Evolutionary conservation across 2,888 invertebrate species (phyloP).

Genomic region (Conops quadrifasciatus): DNA sequence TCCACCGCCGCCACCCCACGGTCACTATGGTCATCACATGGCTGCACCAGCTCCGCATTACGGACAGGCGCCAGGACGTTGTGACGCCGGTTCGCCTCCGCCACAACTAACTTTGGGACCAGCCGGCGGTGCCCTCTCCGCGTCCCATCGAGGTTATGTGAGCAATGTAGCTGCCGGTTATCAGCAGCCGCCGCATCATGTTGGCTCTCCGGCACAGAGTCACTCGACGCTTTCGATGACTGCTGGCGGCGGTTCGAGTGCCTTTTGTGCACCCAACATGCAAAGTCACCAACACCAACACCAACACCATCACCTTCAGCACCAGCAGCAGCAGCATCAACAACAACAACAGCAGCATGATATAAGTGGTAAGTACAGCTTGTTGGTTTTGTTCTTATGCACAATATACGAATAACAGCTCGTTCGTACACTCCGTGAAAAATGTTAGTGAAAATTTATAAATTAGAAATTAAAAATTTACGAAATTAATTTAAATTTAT

Average conservation of each 20-base stretch:
- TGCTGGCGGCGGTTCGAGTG: slow-evolving; percentile 60
- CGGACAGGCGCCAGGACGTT: slow-evolving; percentile 51
- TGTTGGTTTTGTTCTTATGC: slow-evolving; percentile 25
- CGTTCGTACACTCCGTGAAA: not conserved
- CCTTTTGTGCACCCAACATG: slow-evolving; percentile 63
- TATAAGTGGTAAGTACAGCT: slow-evolving; percentile 55
- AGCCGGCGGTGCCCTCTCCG: slow-evolving; percentile 37
- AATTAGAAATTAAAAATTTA: slow-evolving; percentile 3
- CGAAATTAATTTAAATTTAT: too few relatives aligned
- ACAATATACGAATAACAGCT: too few relatives aligned
- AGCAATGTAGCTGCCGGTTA: slow-evolving; percentile 20
- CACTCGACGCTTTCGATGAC: slow-evolving; percentile 54
- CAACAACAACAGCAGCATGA: slow-evolving; percentile 52
- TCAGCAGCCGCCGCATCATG: slow-evolving; percentile 27
- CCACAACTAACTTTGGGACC: slow-evolving; percentile 50
- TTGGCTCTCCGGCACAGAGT: slow-evolving; percentile 24
- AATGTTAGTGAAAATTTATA: not conserved
- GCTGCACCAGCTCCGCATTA: slow-evolving; percentile 45
- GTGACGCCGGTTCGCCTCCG: slow-evolving; percentile 57
- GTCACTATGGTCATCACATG: slow-evolving; percentile 43
- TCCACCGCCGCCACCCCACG: slow-evolving; percentile 48
- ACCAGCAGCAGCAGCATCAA: slow-evolving; percentile 40
- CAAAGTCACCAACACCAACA: slow-evolving; percentile 60
- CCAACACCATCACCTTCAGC: slow-evolving; percentile 44
- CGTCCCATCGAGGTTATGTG: slow-evolving; percentile 44